Evolutionary conservation across 2,888 invertebrate species (phyloP).

Genomic region (Cosmorhoe ocellata): DNA sequence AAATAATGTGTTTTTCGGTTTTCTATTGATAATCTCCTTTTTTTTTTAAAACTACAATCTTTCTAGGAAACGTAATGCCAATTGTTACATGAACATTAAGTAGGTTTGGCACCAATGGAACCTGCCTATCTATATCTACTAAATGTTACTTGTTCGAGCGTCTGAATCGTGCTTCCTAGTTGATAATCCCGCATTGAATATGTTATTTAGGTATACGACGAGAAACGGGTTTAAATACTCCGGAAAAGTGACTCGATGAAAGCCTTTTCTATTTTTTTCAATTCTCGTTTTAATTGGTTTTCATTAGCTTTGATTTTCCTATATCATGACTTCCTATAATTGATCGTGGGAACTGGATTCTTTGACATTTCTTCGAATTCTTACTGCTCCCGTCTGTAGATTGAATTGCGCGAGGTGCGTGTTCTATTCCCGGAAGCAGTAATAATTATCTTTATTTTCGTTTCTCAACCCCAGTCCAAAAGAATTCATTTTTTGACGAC

Average conservation of each 20-base stretch:
- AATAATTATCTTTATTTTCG: no score
- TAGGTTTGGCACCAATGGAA: not conserved
- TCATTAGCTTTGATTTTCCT: slow-evolving; percentile 8
- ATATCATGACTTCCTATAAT: not conserved
- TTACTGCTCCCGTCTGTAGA: no score
- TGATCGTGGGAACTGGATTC: no score
- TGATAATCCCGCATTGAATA: slow-evolving; percentile 6
- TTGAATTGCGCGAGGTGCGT: no score
- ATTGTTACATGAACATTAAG: slow-evolving; percentile 18
- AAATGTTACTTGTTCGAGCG: slow-evolving; percentile 11
- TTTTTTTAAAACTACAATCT: slow-evolving; percentile 4
- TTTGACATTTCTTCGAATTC: no score
- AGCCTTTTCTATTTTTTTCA: slow-evolving; percentile 9
- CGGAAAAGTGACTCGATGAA: slow-evolving; percentile 8
- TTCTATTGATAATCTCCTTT: no score
- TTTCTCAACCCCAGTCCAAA: no score
- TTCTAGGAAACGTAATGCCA: slow-evolving; percentile 20
- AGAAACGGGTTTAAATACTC: slow-evolving; percentile 12
- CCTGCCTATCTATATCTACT: not conserved
- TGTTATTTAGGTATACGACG: slow-evolving; percentile 13
- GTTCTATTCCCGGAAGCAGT: no score
- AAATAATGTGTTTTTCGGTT: no score
- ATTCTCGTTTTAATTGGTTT: not conserved
- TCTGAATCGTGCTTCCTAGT: slow-evolving; percentile 15
- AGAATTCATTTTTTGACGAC: not conserved